Evolutionary conservation across 37 sponge, comb jelly and placozoan species (phyloP).

Genomic region (Bolinopsis microptera): DNA sequence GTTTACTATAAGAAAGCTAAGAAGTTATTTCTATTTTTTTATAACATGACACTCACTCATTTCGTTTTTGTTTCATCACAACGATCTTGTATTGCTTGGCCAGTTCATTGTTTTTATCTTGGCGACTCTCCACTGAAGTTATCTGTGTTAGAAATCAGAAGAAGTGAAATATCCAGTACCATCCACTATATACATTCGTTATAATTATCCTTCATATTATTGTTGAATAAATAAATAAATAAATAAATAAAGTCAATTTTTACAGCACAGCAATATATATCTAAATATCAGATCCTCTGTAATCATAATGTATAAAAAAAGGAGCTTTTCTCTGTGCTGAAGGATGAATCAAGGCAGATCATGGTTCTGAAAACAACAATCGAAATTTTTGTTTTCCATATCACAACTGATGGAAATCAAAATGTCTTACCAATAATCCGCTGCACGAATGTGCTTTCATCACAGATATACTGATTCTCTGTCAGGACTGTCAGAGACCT

Average conservation of each 20-base stretch:
- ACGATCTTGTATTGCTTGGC: constrained; percentile 56
- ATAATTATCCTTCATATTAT: no score
- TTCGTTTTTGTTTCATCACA: constrained; percentile 32
- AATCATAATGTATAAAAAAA: no score
- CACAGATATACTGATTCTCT: constrained; percentile 27
- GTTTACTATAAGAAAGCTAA: background rate
- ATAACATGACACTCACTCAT: constrained; percentile 37
- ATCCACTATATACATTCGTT: no score
- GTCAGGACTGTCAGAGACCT: constrained; percentile 2
- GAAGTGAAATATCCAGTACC: background rate
- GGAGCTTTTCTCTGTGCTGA: no score
- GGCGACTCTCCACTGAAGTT: constrained; percentile 55
- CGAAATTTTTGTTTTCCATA: background rate
- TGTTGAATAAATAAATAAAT: no score
- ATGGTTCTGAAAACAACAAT: no score
- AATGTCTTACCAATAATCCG: constrained; percentile 48
- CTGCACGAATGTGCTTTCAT: background rate
- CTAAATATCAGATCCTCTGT: no score
- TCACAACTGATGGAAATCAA: background rate
- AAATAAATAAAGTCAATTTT: no score
- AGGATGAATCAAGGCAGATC: no score
- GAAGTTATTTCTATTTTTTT: background rate
- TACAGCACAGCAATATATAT: background rate
- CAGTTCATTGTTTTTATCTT: background rate
- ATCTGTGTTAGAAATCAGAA: background rate